Evolutionary conservation across 2,888 invertebrate species (phyloP).

Genomic region (Griposia aprilina): DNA sequence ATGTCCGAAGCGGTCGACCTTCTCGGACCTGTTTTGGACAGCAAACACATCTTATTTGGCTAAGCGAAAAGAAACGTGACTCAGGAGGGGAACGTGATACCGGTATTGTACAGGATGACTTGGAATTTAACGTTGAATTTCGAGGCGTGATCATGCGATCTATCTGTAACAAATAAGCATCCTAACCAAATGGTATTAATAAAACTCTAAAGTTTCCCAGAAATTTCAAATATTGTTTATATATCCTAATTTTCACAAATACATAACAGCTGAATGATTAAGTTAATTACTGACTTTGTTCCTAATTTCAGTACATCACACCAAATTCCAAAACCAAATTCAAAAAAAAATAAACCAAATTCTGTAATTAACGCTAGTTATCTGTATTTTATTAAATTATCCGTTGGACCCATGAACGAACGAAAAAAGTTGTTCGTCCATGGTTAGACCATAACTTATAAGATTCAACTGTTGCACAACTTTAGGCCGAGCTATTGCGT

Average conservation of each 20-base stretch:
- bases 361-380: background rate
- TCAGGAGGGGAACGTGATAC: slow-evolving; percentile 71
- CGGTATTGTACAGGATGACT: slow-evolving; percentile 47
- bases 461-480: background rate
- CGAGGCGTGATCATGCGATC: background rate
- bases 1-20: slow-evolving; percentile 78
- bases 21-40: slow-evolving; percentile 81
- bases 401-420: no score
- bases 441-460: background rate
- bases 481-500: background rate
- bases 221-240: background rate
- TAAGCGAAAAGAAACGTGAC: slow-evolving; percentile 81
- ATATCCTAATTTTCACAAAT: background rate
- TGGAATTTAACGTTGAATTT: slow-evolving; percentile 10
- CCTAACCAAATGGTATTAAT: background rate
- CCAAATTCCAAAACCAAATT: no score
- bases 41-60: slow-evolving; percentile 79
- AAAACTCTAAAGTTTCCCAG: no score
- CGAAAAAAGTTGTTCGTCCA: no score
- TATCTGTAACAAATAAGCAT: background rate
- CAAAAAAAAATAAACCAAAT: no score
- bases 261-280: background rate
- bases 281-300: background rate
- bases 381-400: background rate
- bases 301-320: background rate